Evolutionary conservation across 2,888 invertebrate genomes (phyloP).

Genomic region (Lamproptera curius): DNA sequence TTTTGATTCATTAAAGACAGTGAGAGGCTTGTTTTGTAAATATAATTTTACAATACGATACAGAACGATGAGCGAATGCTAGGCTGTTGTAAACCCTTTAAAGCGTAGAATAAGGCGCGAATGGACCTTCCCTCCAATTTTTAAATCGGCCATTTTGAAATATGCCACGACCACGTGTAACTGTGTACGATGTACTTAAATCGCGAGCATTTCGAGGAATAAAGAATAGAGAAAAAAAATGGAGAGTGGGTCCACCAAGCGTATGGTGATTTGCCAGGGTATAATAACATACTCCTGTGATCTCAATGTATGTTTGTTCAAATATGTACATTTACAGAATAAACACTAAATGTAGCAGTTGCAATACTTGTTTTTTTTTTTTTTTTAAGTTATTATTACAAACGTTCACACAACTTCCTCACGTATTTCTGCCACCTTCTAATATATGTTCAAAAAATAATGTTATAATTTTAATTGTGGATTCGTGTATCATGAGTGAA

Average conservation of each 20-base stretch:
- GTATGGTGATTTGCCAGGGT: slow-evolving; percentile 65
- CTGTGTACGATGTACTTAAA: slow-evolving; percentile 10
- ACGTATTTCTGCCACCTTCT: slow-evolving; percentile 14
- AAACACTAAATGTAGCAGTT: slow-evolving; percentile 31
- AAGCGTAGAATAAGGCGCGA: slow-evolving; percentile 48
- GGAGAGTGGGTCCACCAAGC: slow-evolving; percentile 44
- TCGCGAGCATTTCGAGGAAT: background rate
- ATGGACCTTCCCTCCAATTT: slow-evolving; percentile 39
- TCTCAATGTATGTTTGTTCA: slow-evolving; percentile 72
- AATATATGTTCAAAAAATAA: background rate
- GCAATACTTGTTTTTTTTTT: slow-evolving; percentile 24
- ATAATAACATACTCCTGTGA: slow-evolving; percentile 66
- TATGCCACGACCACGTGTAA: background rate
- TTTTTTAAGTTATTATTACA: too few species aligned
- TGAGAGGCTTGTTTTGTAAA: slow-evolving; percentile 58
- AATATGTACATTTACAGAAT: slow-evolving; percentile 34
- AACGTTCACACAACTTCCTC: slow-evolving; percentile 8
- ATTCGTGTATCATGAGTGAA: too few species aligned
- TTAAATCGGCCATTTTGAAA: slow-evolving; percentile 15
- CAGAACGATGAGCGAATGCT: slow-evolving; percentile 49
- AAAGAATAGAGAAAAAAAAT: slow-evolving; percentile 18
- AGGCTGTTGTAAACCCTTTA: slow-evolving; percentile 53
- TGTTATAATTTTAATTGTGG: too few species aligned
- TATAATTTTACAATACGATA: slow-evolving; percentile 51
- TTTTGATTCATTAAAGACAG: slow-evolving; percentile 40